A percentile compares a stretch with the other conserved stretches of the same genome.
Conservation (phyloP, 2,113 vertebrate species). For the Bubo bubo region DNA sequence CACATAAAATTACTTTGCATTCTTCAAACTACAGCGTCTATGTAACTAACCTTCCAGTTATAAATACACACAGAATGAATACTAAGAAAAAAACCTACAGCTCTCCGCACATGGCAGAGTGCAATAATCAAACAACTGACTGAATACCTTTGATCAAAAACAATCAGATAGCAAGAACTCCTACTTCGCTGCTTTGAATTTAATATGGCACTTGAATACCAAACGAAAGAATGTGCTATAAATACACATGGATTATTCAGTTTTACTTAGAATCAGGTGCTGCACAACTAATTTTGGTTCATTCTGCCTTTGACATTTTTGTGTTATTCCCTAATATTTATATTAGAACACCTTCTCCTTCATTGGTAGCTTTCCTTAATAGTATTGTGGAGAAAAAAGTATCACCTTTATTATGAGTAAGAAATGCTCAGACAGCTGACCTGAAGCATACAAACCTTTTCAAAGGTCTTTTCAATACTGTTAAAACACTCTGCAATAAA, state of each 20-base stretch:
- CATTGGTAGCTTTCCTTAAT: neutral
- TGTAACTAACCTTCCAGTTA: neutral
- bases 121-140: neutral
- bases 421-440: neutral
- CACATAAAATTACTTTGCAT: neutral
- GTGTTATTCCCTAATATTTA: neutral
- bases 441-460: neutral
- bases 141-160: neutral
- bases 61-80: neutral
- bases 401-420: neutral
- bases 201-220: neutral
- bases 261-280: neutral
- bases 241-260: neutral
- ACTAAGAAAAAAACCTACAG: neutral
- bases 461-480: neutral
- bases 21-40: neutral
- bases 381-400: neutral
- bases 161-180: conserved; percentile 3
- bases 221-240: conserved; percentile 5
- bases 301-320: neutral
- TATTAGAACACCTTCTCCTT: neutral
- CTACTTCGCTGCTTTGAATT: neutral
- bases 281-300: neutral
- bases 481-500: neutral
- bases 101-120: neutral